Evolutionary conservation across 1,140 invertebrate species (phyloP), one percentile per base, ranked within the genome.

Genomic region (Oncopeltus fasciatus): DNA sequence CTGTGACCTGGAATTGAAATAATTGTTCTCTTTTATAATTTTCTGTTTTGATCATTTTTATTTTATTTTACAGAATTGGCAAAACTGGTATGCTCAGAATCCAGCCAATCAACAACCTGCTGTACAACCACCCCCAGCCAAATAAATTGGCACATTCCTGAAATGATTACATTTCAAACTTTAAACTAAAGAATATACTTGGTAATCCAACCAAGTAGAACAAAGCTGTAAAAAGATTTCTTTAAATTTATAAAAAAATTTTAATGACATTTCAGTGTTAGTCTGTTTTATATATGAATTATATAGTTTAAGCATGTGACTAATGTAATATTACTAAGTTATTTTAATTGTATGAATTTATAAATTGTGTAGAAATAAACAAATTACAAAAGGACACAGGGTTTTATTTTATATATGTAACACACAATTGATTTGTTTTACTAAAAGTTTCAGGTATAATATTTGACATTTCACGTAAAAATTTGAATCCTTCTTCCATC

Each of bases 41-140:
- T n/a, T n/a, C n/a, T 62, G 62, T 60, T 57, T 53, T 46, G 56
- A 65, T 46, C 61, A 60, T 18, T 59, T 51, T 24, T 65, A 65
- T 56, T 51, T 27, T 28, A 58, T 62, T 57, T 60, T 59, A 53
- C 65, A 66, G 46, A 53, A 57, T 26, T 64, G 63, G 63, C 63
- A 61, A 24, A 26, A 61, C 14, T 64, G 59, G 59, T 61, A 61
- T 43, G 59, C 44, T 24, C 43, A 46, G 28, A 24, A 49, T 43
- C 27, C 24, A 11, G 59, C 44, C 12, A 47, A 47, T 27, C 59
- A 61, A 61, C 14, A 26, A 49, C 27, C 59, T 16, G 26, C 59
- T 26, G 18, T 28, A 28, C 59, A 46, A 31, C 59, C 46, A 31
- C 59, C 59, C 1, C 27, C 59, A 18, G 46, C 59, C 26, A 61